Evolutionary conservation across 1,140 invertebrate species (phyloP).

Genomic region (Oppia nitens): DNA sequence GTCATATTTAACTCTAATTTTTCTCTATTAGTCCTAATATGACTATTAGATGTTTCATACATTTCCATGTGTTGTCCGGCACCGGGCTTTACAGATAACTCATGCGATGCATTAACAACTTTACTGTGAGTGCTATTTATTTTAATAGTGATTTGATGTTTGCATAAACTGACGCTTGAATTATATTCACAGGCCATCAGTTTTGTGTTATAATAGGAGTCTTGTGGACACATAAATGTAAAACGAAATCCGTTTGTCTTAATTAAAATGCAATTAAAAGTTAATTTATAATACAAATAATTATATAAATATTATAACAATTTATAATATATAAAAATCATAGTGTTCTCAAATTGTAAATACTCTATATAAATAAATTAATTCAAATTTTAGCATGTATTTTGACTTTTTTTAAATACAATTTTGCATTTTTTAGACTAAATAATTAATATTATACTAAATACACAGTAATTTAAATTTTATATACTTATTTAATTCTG

Average conservation of each 20-base stretch:
- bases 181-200: conserved; percentile 20
- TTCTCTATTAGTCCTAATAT: not conserved
- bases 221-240: conserved; percentile 19
- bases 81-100: not conserved
- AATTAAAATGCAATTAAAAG: not conserved
- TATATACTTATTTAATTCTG: too few relatives aligned
- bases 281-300: not conserved
- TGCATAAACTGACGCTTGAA: not conserved
- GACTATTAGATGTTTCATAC: not conserved
- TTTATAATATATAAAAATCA: too few relatives aligned
- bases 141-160: too few relatives aligned
- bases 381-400: too few relatives aligned
- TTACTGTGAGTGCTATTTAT: too few relatives aligned
- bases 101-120: not conserved
- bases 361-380: too few relatives aligned
- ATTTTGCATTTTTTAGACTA: too few relatives aligned
- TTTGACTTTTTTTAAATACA: too few relatives aligned
- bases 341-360: too few relatives aligned
- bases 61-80: not conserved
- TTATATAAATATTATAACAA: too few relatives aligned
- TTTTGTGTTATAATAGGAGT: conserved; percentile 19
- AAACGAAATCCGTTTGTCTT: conserved; percentile 18
- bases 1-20: not conserved
- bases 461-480: too few relatives aligned
- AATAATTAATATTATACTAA: too few relatives aligned